A percentile compares a stretch with the other conserved stretches of the same genome.
Evolutionary conservation across 1,140 invertebrate genomes (phyloP).

Genomic region (Brachionus rubens): DNA sequence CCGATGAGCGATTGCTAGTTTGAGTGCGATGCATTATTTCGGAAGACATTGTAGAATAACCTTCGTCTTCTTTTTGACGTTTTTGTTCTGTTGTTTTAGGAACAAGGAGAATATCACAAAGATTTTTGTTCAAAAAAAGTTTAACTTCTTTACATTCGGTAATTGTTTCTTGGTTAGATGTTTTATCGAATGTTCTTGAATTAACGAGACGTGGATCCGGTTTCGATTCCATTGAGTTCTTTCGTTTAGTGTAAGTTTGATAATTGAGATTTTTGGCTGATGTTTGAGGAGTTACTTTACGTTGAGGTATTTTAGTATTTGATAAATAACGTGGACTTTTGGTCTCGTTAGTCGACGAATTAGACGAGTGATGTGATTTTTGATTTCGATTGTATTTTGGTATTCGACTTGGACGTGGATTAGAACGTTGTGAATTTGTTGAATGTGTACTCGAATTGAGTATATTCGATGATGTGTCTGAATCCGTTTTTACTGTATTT

Average conservation of each 20-base stretch:
- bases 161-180: neutral
- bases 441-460: neutral
- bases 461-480: neutral
- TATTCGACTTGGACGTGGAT: constrained; percentile 19
- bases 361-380: neutral
- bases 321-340: neutral
- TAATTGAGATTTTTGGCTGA: neutral
- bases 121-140: constrained; percentile 12
- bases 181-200: constrained; percentile 38
- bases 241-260: neutral
- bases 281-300: neutral
- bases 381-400: neutral
- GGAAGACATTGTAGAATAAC: constrained; percentile 42
- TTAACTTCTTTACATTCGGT: constrained; percentile 35
- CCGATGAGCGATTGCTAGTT: neutral
- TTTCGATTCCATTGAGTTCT: neutral
- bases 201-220: no score
- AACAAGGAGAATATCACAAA: constrained; percentile 1
- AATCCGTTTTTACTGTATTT: neutral
- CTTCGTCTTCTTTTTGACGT: constrained; percentile 22
- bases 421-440: neutral
- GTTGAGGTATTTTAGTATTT: constrained; percentile 31
- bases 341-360: neutral
- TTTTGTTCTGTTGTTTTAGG: neutral
- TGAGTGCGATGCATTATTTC: constrained; percentile 12